Evolutionary conservation across 2,797 vertebrate genomes (phyloP), one percentile per base, ranked within the genome.

Genomic region (Ceryle rudis): DNA sequence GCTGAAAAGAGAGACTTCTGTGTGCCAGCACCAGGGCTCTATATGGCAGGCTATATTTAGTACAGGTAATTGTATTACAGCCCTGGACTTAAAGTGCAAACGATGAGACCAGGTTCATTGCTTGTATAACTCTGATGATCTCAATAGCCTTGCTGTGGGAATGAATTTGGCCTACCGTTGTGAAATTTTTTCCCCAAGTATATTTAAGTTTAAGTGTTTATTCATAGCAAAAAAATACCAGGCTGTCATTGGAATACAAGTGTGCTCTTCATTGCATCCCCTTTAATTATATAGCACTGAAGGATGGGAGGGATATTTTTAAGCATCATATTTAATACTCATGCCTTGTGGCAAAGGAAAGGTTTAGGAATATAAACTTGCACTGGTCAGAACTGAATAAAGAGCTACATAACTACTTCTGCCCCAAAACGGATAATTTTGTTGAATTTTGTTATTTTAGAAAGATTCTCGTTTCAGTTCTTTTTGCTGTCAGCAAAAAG

Each of bases 161-260:
- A 42, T 75, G 73, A 92, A 81, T 89, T 86, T 88, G 54, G 25
- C 37, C n/a, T 85, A 26, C 5, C 64, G 14, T 23, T 66, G 22
- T 49, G 60, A 75, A 64, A n/a, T 12, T 57, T 28, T 57, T 37
- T 35, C 25, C 54, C 35, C 33, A 31, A 31, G 6, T 79, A 33
- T 52, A 64, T 84, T 91, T 44, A 89, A 86, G 52, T 84, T 91
- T 44, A 89, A 86, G 55, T 75, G 61, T 95, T 81, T 95, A 75
- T 69, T 90, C 47, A 54, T 18, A 85, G 51, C 37, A 58, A 83
- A 96, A 96, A 86, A 83, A 70, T 33, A 25, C 49, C 28, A 83
- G 33, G 22, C 62, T 86, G 42, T 80, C 54, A 60, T 9, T 72
- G 42, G 44, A 84, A 81, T 57, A 57, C 11, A 77, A 84, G 41